Evolutionary conservation across 2,888 invertebrate species (phyloP), one percentile per base, ranked within the genome.

Genomic region (Drosophila monieri): DNA sequence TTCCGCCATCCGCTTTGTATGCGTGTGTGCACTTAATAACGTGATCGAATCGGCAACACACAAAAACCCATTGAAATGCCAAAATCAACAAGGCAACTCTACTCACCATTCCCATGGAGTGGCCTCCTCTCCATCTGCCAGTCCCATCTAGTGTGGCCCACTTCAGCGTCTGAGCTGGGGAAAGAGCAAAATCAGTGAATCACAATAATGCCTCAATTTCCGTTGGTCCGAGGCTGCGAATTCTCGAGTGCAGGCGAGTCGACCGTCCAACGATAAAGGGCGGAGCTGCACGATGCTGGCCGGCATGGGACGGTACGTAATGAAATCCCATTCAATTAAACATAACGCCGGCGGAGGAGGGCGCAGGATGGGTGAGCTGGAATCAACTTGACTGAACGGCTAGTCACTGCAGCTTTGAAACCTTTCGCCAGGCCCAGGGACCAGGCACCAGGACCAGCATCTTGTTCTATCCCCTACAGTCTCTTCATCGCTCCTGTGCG

Each of bases 191-290:
- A 76, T 84, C 85, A 85, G 68, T 88, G 89, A 85, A 80, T 85
- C 78, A 86, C 81, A 79, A 78, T 88, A 89, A 88, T 84, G 88
- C 89, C 74, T 89, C 86, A 84, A 87, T 88, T 89, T 87, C 89
- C 86, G 87, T 73, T 77, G 75, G 78, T 55, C 75, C 74, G 66
- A 66, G 46, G 48, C 54, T 32, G 59, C 62, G 61, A 68, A 15
- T 49, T 39, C 53, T 53, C 59, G 73, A 65, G 55, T 66, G 47
- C 48, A 41, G 43, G 27, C 62, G 6, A 53, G 32, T 39, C 41
- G 25, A 27, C 51, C 65, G 58, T 61, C 65, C 65, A 71, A 73
- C 66, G 66, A 64, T 30, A 44, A 25, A 46, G 72, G 69, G 68
- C 59, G 54, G 53, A 37, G 60, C 41, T 58, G 68, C 61, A 30